phyloP scores from a whole-genome alignment of 2,113 vertebrate genomes.

The Taxidea taxus region DNA sequence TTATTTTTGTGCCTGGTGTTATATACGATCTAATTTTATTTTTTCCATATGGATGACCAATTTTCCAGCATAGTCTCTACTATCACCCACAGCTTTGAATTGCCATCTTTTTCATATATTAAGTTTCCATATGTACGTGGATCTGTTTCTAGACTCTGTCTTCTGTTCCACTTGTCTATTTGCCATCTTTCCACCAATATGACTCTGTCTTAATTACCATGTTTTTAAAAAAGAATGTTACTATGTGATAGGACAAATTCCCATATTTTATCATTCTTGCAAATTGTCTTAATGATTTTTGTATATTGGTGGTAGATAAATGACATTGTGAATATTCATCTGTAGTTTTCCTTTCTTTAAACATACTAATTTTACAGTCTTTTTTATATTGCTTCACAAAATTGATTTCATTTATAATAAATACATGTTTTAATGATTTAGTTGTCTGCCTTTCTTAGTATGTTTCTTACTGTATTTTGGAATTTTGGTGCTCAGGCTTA shows the following conservation, averaged over 20 bases:
- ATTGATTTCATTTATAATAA: neutral
- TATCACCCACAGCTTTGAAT: neutral
- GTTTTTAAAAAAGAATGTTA: neutral
- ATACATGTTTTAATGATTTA: neutral
- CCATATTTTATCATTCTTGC: neutral
- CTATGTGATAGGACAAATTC: neutral
- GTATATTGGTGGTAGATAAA: neutral
- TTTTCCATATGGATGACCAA: conserved; percentile 11
- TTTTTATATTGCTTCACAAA: neutral
- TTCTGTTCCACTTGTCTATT: neutral
- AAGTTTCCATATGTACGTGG: neutral
- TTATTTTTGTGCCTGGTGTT: neutral
- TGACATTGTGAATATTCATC: neutral
- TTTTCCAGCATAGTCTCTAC: neutral
- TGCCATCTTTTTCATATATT: neutral
- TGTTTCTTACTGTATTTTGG: neutral
- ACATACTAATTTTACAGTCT: neutral
- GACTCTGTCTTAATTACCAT: neutral
- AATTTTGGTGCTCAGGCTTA: neutral
- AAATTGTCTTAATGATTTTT: neutral
- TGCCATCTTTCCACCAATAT: neutral
- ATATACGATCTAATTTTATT: conserved; percentile 26
- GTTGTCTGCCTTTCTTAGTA: neutral
- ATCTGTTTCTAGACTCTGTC: neutral
- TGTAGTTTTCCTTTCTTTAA: neutral